Conservation (phyloP, 2,888 invertebrate species). For the Lycophotia porphyrea region DNA sequence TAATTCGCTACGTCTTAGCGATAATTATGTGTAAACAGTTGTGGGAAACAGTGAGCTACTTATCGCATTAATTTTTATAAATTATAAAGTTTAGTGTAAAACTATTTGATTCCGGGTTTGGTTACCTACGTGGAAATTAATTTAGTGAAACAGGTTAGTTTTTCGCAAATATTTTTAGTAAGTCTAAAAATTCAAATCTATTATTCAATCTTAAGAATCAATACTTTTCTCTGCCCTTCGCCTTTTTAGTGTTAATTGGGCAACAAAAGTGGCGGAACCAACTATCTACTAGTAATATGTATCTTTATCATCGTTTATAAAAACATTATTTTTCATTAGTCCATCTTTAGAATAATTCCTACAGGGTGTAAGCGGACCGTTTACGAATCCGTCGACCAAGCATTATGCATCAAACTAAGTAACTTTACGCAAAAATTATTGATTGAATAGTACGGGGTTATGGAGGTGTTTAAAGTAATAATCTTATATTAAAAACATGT, state of each 20-base stretch:
- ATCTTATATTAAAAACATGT: no score
- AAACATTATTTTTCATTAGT: not conserved
- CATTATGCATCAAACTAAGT: no score
- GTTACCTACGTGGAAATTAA: not conserved
- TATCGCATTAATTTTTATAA: not conserved
- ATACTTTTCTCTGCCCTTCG: not conserved
- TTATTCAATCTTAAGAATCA: not conserved
- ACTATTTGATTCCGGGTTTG: slow-evolving; percentile 5
- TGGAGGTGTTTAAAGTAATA: no score
- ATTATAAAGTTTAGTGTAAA: slow-evolving; percentile 1
- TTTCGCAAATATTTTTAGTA: not conserved
- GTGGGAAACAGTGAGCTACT: not conserved
- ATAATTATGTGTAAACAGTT: slow-evolving; percentile 40
- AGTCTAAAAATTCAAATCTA: not conserved
- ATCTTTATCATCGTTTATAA: not conserved
- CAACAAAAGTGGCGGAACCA: not conserved
- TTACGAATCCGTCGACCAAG: no score
- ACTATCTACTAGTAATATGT: no score
- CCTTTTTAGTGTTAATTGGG: not conserved
- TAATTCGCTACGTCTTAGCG: slow-evolving; percentile 12
- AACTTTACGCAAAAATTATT: no score
- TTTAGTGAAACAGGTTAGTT: slow-evolving; percentile 18
- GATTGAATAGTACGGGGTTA: no score
- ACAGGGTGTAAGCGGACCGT: no score
- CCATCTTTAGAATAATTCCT: no score